Evolutionary conservation across 2,797 vertebrate species (phyloP), one percentile per base, ranked within the genome.

Genomic region (Chiloscyllium punctatum): DNA sequence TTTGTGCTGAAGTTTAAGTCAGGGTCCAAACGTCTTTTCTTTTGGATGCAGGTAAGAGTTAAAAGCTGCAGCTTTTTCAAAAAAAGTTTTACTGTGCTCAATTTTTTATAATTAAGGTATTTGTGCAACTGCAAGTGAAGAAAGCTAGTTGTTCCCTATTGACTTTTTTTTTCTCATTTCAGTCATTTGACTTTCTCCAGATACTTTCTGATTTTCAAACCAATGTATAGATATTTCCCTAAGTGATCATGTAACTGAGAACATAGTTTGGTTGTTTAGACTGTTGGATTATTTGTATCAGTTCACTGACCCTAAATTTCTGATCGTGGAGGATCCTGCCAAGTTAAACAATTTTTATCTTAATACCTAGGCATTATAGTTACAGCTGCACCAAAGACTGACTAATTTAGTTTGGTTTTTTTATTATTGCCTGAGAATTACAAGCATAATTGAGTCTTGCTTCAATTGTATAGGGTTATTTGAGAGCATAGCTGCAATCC

Each of bases 1-100:
- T 99, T 98, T 69, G 99, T 99, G 97, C 97, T 99, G 96, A 99
- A 99, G 96, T 99, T 99, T 96, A 99, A 99, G 97, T 99, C 99
- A 0, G 99, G 99, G 37, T 99, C 99, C 94, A 99, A 99, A 96
- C 98, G 99, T 33, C 99, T 99, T 95, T 99, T 99, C 98, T 99
- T 99, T 96, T 99, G 99, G 99, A 99, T 99, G 98, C 99, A 99
- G 99, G 99, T 99, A 95, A 96, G 48, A 18, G 23, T 68, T 62
- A 69, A 94, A 74, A 25, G 37, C 23, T 94, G 66, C 62, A 30
- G 25, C 33, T 3, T n/a, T 90, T n/a, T 48, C n/a, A 23, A 62
- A 62, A n/a, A 90, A 92, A 11, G 42, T 15, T 21, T 95, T 30
- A 74, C 42, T n/a, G 37, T 27, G 1, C 69, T 27, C 5, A 16